These are phyloP conservation scores for Gymnopithys bicolor DNA, from an alignment of 2,797 vertebrate genomes.

Conservation along the genomic window DNA sequence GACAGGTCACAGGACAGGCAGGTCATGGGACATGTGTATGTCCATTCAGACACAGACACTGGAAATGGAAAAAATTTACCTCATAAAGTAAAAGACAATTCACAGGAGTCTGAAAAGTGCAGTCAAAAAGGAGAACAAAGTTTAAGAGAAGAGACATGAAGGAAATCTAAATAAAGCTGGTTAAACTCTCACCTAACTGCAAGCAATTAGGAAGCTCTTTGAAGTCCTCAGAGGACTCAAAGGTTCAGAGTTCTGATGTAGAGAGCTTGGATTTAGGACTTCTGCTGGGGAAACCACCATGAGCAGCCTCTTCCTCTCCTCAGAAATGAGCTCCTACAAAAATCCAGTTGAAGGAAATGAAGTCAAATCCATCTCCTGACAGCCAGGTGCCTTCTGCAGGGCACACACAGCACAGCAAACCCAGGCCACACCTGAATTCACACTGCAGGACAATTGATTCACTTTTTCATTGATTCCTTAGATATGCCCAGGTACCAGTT, in stretches of 20 bases:
- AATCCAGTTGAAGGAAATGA: neutral
- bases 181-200: neutral
- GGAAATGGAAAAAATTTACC: neutral
- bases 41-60: neutral
- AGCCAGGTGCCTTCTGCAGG: neutral
- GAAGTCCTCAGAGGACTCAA: neutral
- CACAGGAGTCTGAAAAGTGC: neutral
- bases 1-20: neutral
- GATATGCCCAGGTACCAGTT: neutral
- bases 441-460: neutral
- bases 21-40: accelerated
- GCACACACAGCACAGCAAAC: neutral
- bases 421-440: neutral
- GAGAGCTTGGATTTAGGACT: neutral
- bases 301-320: neutral
- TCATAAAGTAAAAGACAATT: neutral
- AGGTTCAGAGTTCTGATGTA: neutral
- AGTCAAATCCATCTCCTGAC: neutral
- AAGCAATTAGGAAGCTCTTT: neutral
- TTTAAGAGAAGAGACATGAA: neutral
- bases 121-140: neutral
- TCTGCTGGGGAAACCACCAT: neutral
- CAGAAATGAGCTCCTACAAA: neutral
- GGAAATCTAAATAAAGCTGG: neutral
- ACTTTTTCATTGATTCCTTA: conserved; percentile 21